Conservation (phyloP, 2,113 vertebrate species). For the Cyprinus carpio region DNA sequence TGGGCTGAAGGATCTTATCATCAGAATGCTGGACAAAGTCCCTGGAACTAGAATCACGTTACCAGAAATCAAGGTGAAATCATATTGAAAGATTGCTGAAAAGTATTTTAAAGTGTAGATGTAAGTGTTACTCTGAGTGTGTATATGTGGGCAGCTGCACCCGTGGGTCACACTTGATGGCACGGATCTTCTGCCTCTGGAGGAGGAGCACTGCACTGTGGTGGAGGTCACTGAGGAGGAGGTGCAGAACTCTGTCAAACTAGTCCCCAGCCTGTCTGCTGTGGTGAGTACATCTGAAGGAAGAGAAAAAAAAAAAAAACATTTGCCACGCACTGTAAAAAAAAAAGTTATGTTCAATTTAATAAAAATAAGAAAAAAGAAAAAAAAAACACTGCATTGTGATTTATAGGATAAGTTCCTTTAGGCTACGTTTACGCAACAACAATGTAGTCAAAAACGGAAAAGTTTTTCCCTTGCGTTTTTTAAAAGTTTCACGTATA, state of each 20-base stretch:
- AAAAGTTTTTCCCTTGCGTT: too few species aligned
- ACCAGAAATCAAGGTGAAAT: slow-evolving; percentile 86
- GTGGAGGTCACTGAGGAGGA: slow-evolving; percentile 96
- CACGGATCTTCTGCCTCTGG: slow-evolving; percentile 82
- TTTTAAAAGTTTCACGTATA: too few species aligned
- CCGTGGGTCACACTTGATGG: slow-evolving; percentile 85
- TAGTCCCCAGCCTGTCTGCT: slow-evolving; percentile 88
- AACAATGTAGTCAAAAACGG: too few species aligned
- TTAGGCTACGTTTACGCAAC: too few species aligned
- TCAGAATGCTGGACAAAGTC: slow-evolving; percentile 90
- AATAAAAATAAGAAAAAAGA: too few species aligned
- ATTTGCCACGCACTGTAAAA: too few species aligned
- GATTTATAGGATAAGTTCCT: too few species aligned
- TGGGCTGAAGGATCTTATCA: slow-evolving; percentile 82
- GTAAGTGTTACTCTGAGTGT: neutral
- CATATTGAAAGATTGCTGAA: neutral
- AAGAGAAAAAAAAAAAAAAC: too few species aligned
- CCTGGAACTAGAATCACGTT: slow-evolving; percentile 87
- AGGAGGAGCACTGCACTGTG: slow-evolving; percentile 89
- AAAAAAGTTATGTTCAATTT: too few species aligned
- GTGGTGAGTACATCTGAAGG: slow-evolving; percentile 79
- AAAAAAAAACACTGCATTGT: too few species aligned
- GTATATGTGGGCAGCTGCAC: slow-evolving; percentile 76
- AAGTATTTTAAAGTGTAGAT: neutral
- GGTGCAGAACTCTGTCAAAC: slow-evolving; percentile 90